These are phyloP conservation scores for Orchesella cincta DNA, from an alignment of 1,140 invertebrate species.

Conservation along the genomic window DNA sequence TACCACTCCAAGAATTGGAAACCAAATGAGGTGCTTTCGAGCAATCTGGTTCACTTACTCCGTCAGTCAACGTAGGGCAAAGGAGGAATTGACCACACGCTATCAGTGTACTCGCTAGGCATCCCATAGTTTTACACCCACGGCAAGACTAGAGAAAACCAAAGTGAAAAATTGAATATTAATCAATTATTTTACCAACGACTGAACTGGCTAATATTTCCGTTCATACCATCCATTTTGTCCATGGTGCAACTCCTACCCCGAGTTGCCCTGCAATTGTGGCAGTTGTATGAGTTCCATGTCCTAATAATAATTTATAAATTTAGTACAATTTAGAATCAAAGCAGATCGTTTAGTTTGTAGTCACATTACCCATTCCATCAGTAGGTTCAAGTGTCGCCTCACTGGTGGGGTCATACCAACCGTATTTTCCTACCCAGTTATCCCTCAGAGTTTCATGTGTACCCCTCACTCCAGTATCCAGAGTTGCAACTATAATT, in stretches of 20 bases:
- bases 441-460: slow-evolving; percentile 22
- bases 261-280: slow-evolving; percentile 7
- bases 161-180: no score
- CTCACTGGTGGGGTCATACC: slow-evolving; percentile 6
- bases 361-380: not conserved
- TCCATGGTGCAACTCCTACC: slow-evolving; percentile 2
- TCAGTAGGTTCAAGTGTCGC: not conserved
- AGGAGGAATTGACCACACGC: slow-evolving; percentile 25
- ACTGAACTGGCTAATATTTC: no score
- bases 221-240: slow-evolving; percentile 23
- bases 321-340: not conserved
- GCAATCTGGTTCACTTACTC: slow-evolving; percentile 24
- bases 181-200: no score
- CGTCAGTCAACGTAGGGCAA: slow-evolving; percentile 30
- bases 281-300: slow-evolving; percentile 17
- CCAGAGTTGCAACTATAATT: not conserved
- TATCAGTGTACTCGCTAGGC: not conserved
- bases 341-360: no score
- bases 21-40: slow-evolving; percentile 29
- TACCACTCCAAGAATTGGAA: slow-evolving; percentile 32
- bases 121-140: not conserved
- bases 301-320: not conserved
- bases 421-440: not conserved
- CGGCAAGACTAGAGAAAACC: no score
- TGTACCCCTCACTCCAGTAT: slow-evolving; percentile 1